phyloP scores from a whole-genome alignment of 2,888 invertebrate genomes.

The Cantharis rufa region DNA sequence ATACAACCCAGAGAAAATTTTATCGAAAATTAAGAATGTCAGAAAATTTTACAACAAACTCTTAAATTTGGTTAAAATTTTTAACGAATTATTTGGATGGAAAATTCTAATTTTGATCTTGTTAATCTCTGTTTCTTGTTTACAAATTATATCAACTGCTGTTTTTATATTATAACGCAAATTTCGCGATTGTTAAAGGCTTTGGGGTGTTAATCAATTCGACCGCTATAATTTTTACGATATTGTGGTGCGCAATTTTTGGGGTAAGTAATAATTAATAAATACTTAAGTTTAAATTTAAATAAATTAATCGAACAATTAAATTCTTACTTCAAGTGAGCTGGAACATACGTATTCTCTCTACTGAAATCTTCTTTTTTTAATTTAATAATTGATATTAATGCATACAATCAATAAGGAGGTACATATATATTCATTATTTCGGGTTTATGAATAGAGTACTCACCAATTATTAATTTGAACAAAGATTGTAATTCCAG shows the following conservation, averaged over 20 bases:
- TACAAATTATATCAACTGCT: background rate
- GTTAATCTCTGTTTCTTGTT: background rate
- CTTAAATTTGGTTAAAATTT: background rate
- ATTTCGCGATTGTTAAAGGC: background rate
- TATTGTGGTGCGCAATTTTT: background rate
- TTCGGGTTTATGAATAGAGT: no score
- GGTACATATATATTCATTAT: no score
- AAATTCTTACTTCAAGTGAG: no score
- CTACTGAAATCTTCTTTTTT: no score
- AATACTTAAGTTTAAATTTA: no score
- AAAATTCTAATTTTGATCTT: background rate
- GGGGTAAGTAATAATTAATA: background rate
- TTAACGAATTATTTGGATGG: background rate
- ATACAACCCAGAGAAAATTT: background rate
- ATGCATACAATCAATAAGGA: no score
- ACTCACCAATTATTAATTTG: background rate
- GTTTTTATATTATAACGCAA: background rate
- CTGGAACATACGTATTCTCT: no score
- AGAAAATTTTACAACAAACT: background rate
- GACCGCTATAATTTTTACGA: background rate
- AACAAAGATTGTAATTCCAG: background rate
- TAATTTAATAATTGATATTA: no score
- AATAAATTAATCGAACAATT: no score
- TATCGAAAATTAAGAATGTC: background rate
- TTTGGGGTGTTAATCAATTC: background rate